Evolutionary conservation across 2,113 vertebrate species (phyloP).

Genomic region (Oncorhynchus gorbuscha): DNA sequence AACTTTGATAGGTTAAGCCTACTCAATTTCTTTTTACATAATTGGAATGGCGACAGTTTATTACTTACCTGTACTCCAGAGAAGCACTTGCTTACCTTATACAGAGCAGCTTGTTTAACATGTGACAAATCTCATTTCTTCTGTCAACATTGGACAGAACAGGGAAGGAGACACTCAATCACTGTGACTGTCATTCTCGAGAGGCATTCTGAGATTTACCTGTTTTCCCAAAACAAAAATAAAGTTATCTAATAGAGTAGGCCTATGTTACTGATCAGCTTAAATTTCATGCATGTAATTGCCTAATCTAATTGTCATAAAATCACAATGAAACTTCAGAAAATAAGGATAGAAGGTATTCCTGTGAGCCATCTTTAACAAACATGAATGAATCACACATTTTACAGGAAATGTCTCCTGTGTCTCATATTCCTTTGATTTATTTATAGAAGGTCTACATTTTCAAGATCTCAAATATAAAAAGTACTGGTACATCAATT

Average conservation of each 20-base stretch:
- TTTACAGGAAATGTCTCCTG: no score
- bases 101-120: not conserved
- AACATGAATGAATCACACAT: no score
- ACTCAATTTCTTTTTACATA: not conserved
- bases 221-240: constrained; percentile 41
- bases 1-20: no score
- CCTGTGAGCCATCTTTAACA: no score
- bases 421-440: not conserved
- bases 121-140: not conserved
- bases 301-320: no score
- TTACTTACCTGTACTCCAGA: constrained; percentile 37
- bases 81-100: not conserved
- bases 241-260: no score
- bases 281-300: no score
- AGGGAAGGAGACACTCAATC: constrained; percentile 20
- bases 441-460: not conserved
- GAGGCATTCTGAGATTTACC: constrained; percentile 47
- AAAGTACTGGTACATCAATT: no score
- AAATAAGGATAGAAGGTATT: no score
- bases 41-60: not conserved
- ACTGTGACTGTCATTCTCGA: constrained; percentile 38
- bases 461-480: no score
- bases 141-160: constrained; percentile 19
- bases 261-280: no score
- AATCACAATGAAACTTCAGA: no score